Evolutionary conservation across 1,140 invertebrate species (phyloP).

Genomic region (Arion vulgaris): DNA sequence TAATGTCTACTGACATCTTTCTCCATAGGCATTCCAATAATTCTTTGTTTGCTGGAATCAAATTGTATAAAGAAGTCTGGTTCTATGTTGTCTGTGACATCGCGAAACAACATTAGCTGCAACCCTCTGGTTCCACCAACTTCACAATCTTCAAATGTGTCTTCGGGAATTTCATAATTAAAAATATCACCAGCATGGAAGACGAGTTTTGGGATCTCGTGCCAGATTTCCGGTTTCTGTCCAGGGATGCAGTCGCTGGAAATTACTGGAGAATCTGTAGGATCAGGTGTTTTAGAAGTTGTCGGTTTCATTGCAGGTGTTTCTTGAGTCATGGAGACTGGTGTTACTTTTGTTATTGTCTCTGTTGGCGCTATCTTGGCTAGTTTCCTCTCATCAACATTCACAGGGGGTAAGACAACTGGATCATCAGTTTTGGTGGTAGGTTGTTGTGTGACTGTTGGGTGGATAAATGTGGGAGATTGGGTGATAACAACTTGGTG

Average conservation of each 20-base stretch:
- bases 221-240: neutral
- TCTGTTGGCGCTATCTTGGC: neutral
- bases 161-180: constrained; percentile 81
- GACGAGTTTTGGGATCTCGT: neutral
- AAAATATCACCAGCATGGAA: constrained; percentile 75
- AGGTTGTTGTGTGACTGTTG: constrained; percentile 38
- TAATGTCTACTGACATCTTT: constrained; percentile 68
- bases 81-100: constrained; percentile 63
- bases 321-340: neutral
- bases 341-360: neutral
- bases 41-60: constrained; percentile 51
- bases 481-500: constrained; percentile 37
- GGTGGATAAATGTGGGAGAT: constrained; percentile 42
- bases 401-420: neutral
- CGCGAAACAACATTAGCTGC: constrained; percentile 83
- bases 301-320: constrained; percentile 49
- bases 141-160: constrained; percentile 92
- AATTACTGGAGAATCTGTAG: constrained; percentile 35
- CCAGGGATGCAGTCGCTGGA: neutral
- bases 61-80: constrained; percentile 53
- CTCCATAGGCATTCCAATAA: constrained; percentile 79
- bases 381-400: neutral
- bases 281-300: constrained; percentile 35
- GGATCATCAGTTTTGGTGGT: constrained; percentile 43
- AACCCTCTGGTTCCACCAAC: constrained; percentile 84